Percentiles rank a stretch among this genome's conserved stretches.
phyloP scores from a whole-genome alignment of 1,140 invertebrate species.

The Ganaspis sp. region DNA sequence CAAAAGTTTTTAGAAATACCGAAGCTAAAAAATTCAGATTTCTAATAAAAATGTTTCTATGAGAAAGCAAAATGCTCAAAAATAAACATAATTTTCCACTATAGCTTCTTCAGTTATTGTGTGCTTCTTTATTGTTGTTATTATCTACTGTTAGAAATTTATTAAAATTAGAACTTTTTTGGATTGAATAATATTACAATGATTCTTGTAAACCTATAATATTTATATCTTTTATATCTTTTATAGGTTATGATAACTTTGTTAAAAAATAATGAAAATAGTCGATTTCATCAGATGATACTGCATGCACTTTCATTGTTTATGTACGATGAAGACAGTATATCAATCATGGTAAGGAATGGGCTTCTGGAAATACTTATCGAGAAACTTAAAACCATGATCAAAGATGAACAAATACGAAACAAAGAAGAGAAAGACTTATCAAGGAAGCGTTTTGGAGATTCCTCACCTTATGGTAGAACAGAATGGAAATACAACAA shows the following conservation, averaged over 20 bases:
- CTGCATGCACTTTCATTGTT: conserved; percentile 66
- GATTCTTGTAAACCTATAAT: no score
- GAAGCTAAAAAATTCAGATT: no score
- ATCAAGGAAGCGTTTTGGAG: conserved; percentile 56
- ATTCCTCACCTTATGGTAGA: conserved; percentile 46
- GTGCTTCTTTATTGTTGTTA: no score
- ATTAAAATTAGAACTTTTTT: no score
- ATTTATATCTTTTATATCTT: neutral
- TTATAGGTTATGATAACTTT: conserved; percentile 56
- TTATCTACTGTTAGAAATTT: no score
- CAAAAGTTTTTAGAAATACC: no score
- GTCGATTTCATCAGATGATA: conserved; percentile 61
- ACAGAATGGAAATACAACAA: conserved; percentile 54
- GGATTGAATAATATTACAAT: no score
- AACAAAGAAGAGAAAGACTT: conserved; percentile 49
- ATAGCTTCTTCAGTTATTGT: no score
- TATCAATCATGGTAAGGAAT: conserved; percentile 65
- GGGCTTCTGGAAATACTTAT: conserved; percentile 66
- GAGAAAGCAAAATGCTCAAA: no score
- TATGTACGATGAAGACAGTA: conserved; percentile 60
- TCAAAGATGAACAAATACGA: conserved; percentile 33
- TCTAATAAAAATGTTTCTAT: no score
- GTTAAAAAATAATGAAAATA: conserved; percentile 56
- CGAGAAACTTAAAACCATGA: conserved; percentile 61
- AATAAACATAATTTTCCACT: no score